Conservation (phyloP, 2,113 vertebrate species). For the Otus sunia region DNA sequence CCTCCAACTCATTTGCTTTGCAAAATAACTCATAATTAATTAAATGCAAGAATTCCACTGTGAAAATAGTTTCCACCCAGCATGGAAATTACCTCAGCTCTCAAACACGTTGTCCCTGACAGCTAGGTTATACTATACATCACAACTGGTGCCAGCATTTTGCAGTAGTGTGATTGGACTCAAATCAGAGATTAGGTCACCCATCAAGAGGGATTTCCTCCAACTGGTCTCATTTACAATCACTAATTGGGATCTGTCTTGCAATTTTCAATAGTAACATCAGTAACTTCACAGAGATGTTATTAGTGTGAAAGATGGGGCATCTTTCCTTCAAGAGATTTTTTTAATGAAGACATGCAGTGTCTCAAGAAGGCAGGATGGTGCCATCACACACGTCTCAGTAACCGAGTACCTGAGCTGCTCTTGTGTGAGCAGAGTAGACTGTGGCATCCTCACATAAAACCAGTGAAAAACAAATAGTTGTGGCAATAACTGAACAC, state of each 20-base stretch:
- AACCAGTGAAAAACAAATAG: neutral
- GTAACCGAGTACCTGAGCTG: neutral
- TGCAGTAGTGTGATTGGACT: neutral
- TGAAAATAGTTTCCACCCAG: constrained; percentile 28
- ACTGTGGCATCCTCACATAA: neutral
- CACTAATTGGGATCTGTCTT: neutral
- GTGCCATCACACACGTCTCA: neutral
- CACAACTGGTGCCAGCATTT: neutral
- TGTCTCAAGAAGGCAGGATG: neutral
- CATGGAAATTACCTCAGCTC: constrained; percentile 57
- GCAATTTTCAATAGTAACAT: neutral
- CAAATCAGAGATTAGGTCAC: neutral
- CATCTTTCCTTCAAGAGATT: neutral
- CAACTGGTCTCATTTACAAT: neutral
- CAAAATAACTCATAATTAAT: neutral
- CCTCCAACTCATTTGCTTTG: neutral
- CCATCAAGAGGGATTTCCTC: constrained; percentile 5
- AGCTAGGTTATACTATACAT: neutral
- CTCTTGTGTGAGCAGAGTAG: neutral
- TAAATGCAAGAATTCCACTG: neutral
- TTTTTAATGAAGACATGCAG: neutral
- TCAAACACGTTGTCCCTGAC: neutral
- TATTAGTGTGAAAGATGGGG: neutral
- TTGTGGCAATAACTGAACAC: neutral
- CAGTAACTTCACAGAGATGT: neutral